A percentile compares a stretch with the other conserved stretches of the same genome.
These are phyloP conservation scores for Microchirus variegatus DNA, from an alignment of 2,797 vertebrate genomes.

Conservation along the genomic window DNA sequence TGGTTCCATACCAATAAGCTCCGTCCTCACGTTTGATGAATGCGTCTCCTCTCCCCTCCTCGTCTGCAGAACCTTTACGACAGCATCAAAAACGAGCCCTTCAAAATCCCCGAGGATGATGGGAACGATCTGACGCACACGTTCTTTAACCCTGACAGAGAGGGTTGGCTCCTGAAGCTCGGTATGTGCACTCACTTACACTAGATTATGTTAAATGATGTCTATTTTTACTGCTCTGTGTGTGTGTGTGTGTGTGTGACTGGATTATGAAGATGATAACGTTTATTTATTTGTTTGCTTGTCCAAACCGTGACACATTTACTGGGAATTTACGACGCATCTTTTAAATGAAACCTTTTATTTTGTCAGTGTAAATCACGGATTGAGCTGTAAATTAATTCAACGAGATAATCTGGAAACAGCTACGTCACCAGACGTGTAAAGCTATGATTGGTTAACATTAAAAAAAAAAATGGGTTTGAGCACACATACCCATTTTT, in stretches of 20 bases:
- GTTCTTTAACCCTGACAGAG: constrained; percentile 97
- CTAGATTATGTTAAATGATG: neutral
- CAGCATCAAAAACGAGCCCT: constrained; percentile 98
- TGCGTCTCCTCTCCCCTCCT: neutral
- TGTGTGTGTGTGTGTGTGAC: neutral
- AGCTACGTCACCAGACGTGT: too few relatives aligned
- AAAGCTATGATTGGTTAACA: too few relatives aligned
- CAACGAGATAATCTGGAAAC: too few relatives aligned
- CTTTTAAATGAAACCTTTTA: too few relatives aligned
- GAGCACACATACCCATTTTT: neutral
- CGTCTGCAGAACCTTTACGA: constrained; percentile 93
- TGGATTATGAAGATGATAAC: too few relatives aligned
- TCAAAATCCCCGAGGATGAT: constrained; percentile 98
- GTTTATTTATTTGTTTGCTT: too few relatives aligned
- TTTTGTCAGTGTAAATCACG: too few relatives aligned
- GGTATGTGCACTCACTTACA: constrained; percentile 79
- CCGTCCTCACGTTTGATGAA: constrained; percentile 34
- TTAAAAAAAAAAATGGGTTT: too few relatives aligned
- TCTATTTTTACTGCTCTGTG: constrained; percentile 2
- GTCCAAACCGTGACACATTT: too few relatives aligned
- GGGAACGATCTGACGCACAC: constrained; percentile 97
- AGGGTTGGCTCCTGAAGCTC: constrained; percentile 98
- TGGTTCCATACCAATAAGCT: constrained; percentile 17
- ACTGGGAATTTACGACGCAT: too few relatives aligned
- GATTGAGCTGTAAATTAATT: too few relatives aligned